Conservation (phyloP, 2,888 invertebrate species). For the Cephus pygmeus region DNA sequence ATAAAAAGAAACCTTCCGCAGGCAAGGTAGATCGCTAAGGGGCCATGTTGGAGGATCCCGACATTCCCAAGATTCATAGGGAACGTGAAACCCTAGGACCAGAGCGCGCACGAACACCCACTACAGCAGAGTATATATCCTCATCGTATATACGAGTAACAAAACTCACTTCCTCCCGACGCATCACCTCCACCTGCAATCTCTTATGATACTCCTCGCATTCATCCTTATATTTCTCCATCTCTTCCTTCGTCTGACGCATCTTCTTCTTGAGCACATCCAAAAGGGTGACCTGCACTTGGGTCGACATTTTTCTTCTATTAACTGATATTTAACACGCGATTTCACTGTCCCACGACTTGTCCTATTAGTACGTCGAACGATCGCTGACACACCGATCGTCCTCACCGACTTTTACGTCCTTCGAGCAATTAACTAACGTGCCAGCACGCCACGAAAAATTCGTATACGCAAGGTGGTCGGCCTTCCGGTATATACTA, state of each 20-base stretch:
- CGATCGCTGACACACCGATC: background rate
- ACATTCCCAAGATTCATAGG: background rate
- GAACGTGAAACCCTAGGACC: slow-evolving; percentile 25
- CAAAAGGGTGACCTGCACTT: slow-evolving; percentile 92
- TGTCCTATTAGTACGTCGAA: slow-evolving; percentile 20
- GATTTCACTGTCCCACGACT: too few relatives aligned
- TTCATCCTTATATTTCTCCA: slow-evolving; percentile 98
- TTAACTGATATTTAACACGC: slow-evolving; percentile 10
- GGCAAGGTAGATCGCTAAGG: slow-evolving; percentile 24
- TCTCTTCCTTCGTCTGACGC: slow-evolving; percentile 98
- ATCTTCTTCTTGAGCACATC: slow-evolving; percentile 99
- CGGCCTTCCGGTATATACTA: slow-evolving; percentile 34
- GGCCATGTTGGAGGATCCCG: too few relatives aligned
- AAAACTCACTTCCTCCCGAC: slow-evolving; percentile 95
- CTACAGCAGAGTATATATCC: slow-evolving; percentile 2
- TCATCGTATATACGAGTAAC: too few relatives aligned
- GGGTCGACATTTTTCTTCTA: slow-evolving; percentile 81
- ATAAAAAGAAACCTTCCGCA: slow-evolving; percentile 20
- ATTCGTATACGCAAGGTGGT: slow-evolving; percentile 30
- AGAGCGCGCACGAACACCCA: slow-evolving; percentile 9
- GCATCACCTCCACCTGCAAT: slow-evolving; percentile 93
- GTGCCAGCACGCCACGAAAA: slow-evolving; percentile 16
- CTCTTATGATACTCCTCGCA: slow-evolving; percentile 96
- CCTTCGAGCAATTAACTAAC: background rate
- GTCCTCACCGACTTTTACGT: too few relatives aligned